These are phyloP conservation scores for Cinara cedri DNA, from an alignment of 2,888 invertebrate genomes.

Conservation along the genomic window DNA sequence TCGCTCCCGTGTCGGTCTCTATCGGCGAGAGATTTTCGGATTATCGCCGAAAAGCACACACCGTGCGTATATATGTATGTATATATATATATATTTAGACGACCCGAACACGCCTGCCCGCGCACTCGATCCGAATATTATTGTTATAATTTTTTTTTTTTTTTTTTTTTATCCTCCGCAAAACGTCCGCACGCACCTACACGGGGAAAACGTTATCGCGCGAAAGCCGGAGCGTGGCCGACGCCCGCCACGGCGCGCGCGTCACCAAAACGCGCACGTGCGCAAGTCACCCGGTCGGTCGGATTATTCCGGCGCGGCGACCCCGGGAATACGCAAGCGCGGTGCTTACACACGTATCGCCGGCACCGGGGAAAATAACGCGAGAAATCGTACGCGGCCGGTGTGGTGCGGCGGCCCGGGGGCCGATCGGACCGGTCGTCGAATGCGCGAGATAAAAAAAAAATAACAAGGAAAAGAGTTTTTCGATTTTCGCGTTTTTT, in stretches of 20 bases:
- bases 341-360: background rate
- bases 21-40: conserved; percentile 5
- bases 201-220: conserved; percentile 30
- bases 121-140: conserved; percentile 46
- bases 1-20: background rate
- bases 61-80: background rate
- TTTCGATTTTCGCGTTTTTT: background rate
- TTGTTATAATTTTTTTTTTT: background rate
- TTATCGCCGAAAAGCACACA: conserved; percentile 35
- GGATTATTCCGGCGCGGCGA: background rate
- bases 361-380: background rate
- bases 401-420: too few species aligned
- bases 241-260: background rate
- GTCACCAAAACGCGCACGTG: conserved; percentile 26
- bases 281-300: background rate
- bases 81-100: too few species aligned
- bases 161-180: conserved; percentile 4
- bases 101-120: conserved; percentile 47
- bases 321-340: background rate
- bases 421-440: too few species aligned
- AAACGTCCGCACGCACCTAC: background rate
- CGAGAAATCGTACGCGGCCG: background rate
- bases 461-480: too few species aligned
- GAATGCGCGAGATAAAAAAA: too few species aligned
- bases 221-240: conserved; percentile 29